phyloP scores from a whole-genome alignment of 2,113 vertebrate species.

The Poeciliopsis turrubarensis region DNA sequence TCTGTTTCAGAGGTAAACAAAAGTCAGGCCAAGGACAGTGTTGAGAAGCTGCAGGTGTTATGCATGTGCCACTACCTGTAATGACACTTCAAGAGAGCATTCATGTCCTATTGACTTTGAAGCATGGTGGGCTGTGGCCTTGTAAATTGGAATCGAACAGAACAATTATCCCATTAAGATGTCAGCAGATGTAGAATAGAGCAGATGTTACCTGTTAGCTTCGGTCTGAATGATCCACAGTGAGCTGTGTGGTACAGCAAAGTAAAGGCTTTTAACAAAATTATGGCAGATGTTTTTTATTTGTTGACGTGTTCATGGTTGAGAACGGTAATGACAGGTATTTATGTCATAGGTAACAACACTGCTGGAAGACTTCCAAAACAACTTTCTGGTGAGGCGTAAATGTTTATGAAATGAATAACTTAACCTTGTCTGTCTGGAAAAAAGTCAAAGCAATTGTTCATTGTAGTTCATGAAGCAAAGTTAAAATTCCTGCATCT shows the following conservation, averaged over 20 bases:
- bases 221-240: slow-evolving; percentile 40
- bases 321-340: background rate
- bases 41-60: slow-evolving; percentile 27
- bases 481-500: background rate
- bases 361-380: slow-evolving; percentile 8
- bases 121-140: slow-evolving; percentile 20
- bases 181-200: slow-evolving; percentile 31
- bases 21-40: slow-evolving; percentile 51
- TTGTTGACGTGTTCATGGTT: slow-evolving; percentile 8
- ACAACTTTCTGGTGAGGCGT: background rate
- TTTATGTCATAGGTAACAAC: slow-evolving; percentile 1
- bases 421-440: slow-evolving; percentile 3
- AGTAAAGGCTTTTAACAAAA: slow-evolving; percentile 28
- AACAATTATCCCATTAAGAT: slow-evolving; percentile 42
- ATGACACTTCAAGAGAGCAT: slow-evolving; percentile 14
- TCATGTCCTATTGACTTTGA: slow-evolving; percentile 63
- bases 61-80: slow-evolving; percentile 42
- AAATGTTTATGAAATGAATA: background rate
- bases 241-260: slow-evolving; percentile 33
- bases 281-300: slow-evolving; percentile 30
- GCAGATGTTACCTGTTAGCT: slow-evolving; percentile 68
- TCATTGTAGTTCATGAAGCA: background rate
- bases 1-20: slow-evolving; percentile 42
- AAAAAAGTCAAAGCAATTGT: background rate
- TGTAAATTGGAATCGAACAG: slow-evolving; percentile 35